Conservation (phyloP, 2,113 vertebrate species). For the Prionailurus bengalensis region DNA sequence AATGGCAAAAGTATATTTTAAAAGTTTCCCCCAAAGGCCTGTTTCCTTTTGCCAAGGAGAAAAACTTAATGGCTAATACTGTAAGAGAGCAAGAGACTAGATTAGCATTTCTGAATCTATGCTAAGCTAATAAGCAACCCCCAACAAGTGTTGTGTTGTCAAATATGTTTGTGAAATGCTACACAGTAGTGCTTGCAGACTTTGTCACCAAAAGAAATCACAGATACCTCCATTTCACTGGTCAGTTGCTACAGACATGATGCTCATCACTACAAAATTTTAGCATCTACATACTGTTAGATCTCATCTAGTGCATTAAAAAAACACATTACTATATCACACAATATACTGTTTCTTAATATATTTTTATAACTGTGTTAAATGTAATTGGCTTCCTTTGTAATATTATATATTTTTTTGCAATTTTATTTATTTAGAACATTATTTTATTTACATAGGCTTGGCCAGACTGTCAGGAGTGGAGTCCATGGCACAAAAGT, state of each 20-base stretch:
- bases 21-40: constrained; percentile 4
- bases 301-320: background rate
- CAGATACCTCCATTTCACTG: background rate
- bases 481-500: background rate
- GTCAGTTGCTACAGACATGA: background rate
- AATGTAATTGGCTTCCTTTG: background rate
- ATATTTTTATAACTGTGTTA: background rate
- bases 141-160: background rate
- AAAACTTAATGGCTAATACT: constrained; percentile 40
- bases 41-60: constrained; percentile 20
- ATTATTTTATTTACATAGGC: constrained; percentile 11
- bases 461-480: background rate
- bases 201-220: background rate
- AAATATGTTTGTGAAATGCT: constrained; percentile 22
- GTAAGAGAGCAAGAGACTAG: background rate
- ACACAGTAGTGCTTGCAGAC: background rate
- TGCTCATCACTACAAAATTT: background rate
- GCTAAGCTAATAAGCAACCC: background rate
- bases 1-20: constrained; percentile 43
- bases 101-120: constrained; percentile 57
- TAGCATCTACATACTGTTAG: background rate
- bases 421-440: constrained; percentile 34
- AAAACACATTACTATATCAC: background rate
- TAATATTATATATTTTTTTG: background rate
- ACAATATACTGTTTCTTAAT: background rate